A percentile compares a stretch with the other conserved stretches of the same genome.
Evolutionary conservation across 2,888 invertebrate genomes (phyloP).

Genomic region (Mechanitis mazaeus): DNA sequence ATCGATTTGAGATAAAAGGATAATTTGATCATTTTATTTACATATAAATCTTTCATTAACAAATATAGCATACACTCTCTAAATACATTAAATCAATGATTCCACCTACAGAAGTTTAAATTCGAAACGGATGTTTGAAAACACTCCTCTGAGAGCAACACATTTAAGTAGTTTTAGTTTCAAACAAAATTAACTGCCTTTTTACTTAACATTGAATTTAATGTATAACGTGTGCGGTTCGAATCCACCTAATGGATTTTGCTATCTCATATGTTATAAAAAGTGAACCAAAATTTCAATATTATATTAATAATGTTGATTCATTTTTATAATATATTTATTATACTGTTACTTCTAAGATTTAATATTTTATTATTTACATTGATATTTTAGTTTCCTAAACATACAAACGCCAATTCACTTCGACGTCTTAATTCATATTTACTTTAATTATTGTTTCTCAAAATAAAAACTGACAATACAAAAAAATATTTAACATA

Average conservation of each 20-base stretch:
- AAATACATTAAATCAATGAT: conserved; percentile 8
- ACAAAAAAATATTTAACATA: conserved; percentile 19
- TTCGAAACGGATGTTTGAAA: conserved; percentile 45
- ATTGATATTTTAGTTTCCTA: not conserved
- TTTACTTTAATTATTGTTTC: conserved; percentile 21
- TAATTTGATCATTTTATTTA: too few species aligned
- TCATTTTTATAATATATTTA: too few species aligned
- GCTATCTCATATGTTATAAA: too few species aligned
- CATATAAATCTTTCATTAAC: too few species aligned
- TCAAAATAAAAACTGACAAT: conserved; percentile 38
- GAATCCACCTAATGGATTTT: too few species aligned
- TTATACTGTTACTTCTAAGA: not conserved
- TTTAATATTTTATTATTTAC: not conserved
- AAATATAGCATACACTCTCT: too few species aligned
- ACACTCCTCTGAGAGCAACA: conserved; percentile 38
- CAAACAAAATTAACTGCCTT: conserved; percentile 24
- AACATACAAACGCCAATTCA: conserved; percentile 11
- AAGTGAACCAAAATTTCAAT: too few species aligned
- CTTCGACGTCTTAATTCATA: conserved; percentile 13
- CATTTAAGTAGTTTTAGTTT: conserved; percentile 50
- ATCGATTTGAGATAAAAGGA: too few species aligned
- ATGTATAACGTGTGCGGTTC: not conserved
- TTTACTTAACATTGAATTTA: not conserved
- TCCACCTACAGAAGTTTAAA: conserved; percentile 34
- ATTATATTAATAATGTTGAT: too few species aligned